Evolutionary conservation across 2,113 vertebrate species (phyloP), one percentile per base, ranked within the genome.

Genomic region (Tonatia bakeri): DNA sequence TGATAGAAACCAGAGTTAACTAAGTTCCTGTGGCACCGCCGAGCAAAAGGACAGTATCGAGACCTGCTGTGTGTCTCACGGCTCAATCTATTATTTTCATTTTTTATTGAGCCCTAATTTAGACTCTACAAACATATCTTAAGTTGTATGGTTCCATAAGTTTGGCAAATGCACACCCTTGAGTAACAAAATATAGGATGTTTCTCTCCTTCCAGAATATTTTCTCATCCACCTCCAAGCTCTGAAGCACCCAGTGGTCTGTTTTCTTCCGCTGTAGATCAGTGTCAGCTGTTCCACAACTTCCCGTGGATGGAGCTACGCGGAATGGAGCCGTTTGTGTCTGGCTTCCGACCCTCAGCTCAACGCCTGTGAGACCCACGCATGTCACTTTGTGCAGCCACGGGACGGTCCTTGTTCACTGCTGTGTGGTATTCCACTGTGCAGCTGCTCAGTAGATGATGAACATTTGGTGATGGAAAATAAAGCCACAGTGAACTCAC

Each of bases 361-460:
- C 75, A 3, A 1, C 24, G 36, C 56, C 1, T 8, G 8, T 22
- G 43, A 38, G 83, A 28, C 13, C 24, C 17, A 5, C n/a, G 28
- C 22, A 2, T 0, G 13, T 5, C 8, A 14, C 20, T 1, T 0
- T 0, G 1, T 7, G 36, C 31, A 20, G 38, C 43, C 1, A 2
- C 12, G 4, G 5, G 0, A 0, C 0, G 0, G 8, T 26, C 64
- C 11, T 75, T 73, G 69, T 38, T 20, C 22, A 2, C 1, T 3
- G 77, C 77, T 4, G 1, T 24, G 10, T 38, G 3, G 38, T 76
- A 31, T 45, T 76, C 45, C 38, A 2, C 0, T 0, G 0, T 6
- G 0, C 7, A 8, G 38, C 38, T 4, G 1, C 56, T 64, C 64
- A 26, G 61, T 9, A 12, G 50, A 14, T 8, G 9, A 7, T 17